These are phyloP conservation scores for Yponomeuta sedellus DNA, from an alignment of 2,888 invertebrate species.

Conservation along the genomic window DNA sequence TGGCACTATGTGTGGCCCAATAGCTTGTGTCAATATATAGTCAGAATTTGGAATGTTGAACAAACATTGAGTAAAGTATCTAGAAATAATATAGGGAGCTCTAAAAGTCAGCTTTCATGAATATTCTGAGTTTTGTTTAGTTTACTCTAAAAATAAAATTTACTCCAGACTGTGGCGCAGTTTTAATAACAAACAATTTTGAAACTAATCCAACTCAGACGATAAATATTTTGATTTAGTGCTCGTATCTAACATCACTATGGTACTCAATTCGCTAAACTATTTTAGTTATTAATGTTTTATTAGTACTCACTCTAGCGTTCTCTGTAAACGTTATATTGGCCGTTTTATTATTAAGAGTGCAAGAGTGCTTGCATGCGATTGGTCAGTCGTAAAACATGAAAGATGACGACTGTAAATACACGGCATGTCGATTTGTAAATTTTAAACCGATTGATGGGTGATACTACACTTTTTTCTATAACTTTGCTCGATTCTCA, in stretches of 20 bases:
- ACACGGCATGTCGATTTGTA: too few relatives aligned
- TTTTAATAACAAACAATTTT: constrained; percentile 4
- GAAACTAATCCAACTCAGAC: not conserved
- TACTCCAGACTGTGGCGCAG: not conserved
- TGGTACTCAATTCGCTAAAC: constrained; percentile 29
- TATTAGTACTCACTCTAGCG: constrained; percentile 24
- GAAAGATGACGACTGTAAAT: not conserved
- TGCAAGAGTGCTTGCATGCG: not conserved
- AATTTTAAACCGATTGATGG: too few relatives aligned
- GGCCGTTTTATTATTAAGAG: not conserved
- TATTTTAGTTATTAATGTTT: constrained; percentile 27
- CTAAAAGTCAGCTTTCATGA: not conserved
- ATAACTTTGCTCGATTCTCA: too few relatives aligned
- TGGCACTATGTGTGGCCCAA: not conserved
- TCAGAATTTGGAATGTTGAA: too few relatives aligned
- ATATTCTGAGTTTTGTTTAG: not conserved
- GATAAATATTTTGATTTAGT: constrained; percentile 33
- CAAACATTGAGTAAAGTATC: too few relatives aligned
- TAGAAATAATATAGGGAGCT: too few relatives aligned
- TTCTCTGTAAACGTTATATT: constrained; percentile 24
- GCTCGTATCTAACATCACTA: constrained; percentile 30
- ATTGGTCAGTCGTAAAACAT: not conserved
- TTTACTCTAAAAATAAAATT: not conserved
- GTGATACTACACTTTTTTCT: too few relatives aligned
- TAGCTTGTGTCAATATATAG: too few relatives aligned